Conservation (phyloP, 2,113 vertebrate genomes). For the Dolichallabes microphthalmus region DNA sequence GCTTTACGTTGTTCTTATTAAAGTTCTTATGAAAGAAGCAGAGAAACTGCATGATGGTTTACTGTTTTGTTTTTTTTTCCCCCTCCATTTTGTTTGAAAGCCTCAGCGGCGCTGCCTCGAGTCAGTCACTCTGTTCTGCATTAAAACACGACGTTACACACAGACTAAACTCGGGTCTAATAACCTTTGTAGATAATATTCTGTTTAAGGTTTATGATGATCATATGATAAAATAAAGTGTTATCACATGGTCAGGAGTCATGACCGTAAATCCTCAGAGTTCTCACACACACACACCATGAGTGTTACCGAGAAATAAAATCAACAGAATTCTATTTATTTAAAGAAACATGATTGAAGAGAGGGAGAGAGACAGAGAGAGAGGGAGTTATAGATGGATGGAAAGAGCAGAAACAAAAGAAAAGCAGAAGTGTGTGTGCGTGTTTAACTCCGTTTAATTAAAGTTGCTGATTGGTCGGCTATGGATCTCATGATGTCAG, state of each 20-base stretch:
- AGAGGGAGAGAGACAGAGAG: constrained; percentile 41
- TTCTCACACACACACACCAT: not conserved
- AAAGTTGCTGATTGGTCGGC: too few relatives aligned
- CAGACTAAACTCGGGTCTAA: not conserved
- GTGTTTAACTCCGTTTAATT: too few relatives aligned
- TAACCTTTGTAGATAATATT: constrained; percentile 12
- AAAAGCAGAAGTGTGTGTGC: not conserved
- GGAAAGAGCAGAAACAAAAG: not conserved
- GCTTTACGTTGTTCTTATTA: constrained; percentile 24
- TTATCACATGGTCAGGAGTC: not conserved
- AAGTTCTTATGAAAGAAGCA: constrained; percentile 20
- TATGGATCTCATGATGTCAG: too few relatives aligned
- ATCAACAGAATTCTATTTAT: constrained; percentile 30
- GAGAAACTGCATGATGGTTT: constrained; percentile 38
- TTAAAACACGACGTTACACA: constrained; percentile 8
- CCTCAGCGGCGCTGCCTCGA: not conserved
- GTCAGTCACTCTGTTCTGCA: not conserved
- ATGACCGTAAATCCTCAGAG: not conserved
- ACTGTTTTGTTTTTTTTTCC: not conserved
- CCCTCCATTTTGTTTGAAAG: not conserved
- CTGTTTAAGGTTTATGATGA: constrained; percentile 9
- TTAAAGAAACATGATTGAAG: constrained; percentile 29
- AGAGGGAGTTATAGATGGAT: not conserved
- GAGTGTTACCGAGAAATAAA: not conserved
- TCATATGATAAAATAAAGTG: constrained; percentile 5